Evolutionary conservation across 2,888 invertebrate genomes (phyloP), one percentile per base, ranked within the genome.

Genomic region (Busseola fusca): DNA sequence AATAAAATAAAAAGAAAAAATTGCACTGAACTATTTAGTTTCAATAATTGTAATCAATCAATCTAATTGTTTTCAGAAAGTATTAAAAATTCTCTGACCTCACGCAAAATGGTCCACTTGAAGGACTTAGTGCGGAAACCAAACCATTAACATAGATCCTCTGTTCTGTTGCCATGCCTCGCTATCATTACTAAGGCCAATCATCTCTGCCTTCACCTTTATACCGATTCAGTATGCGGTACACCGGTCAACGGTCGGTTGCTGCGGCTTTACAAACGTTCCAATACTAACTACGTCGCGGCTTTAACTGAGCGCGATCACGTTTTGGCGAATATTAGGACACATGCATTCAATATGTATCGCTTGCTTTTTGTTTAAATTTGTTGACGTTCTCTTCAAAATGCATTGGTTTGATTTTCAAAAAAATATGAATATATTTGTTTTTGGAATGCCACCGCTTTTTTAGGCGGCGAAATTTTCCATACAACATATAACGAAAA

Each of bases 301-400:
- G 65, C 54, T 65, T 25, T 30, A 54, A 50, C 27, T 52, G 62
- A 74, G 14, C 56, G 27, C 25, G 42, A 72, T 56, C 77, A 56
- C 72, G 74, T 60, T 74, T 56, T 25, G 34, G 45, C 25, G 30
- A 52, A 30, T 21, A 57, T n/a, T 30, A 21, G 37, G 12, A 52
- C 25, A 52, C 34, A 64, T 50, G 64, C 45, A 65, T 65, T 76
- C 72, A 72, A 77, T 64, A 64, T 45, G 40, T 70, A 34, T 40
- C n/a, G 52, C n/a, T 34, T n/a, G 18, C 21, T 7, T 66, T 40
- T 65, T 40, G 50, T 66, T 60, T 50, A 10, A 34, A 45, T 57
- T 48, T 73, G 3, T 27, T 56, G 59, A 37, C 25, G 3, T 71
- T 42, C 27, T 25, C 21, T 40, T n/a, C 34, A 0, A 54, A 67